Percentiles rank a stretch among this genome's conserved stretches.
phyloP scores from a whole-genome alignment of 2,797 vertebrate genomes.

The Fistularia commersonii region DNA sequence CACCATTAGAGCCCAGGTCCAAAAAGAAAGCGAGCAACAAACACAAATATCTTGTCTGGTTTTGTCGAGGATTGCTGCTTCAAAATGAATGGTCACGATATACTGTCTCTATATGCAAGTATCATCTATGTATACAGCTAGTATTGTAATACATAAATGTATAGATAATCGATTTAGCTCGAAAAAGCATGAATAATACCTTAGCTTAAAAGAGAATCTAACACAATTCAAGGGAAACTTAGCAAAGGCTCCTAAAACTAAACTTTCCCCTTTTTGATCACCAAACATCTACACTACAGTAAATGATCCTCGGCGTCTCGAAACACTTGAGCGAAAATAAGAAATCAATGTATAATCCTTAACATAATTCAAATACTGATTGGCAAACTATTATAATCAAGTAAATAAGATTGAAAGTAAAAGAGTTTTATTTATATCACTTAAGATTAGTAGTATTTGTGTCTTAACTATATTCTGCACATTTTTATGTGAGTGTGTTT shows the following conservation, averaged over 20 bases:
- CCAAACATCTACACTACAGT: conserved; percentile 73
- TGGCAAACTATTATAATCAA: conserved; percentile 72
- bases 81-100: conserved; percentile 71
- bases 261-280: conserved; percentile 61
- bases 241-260: conserved; percentile 71
- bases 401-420: conserved; percentile 73
- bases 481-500: conserved; percentile 62
- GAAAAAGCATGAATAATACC: conserved; percentile 70
- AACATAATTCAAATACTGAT: conserved; percentile 72
- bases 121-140: conserved; percentile 75
- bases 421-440: conserved; percentile 70
- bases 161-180: conserved; percentile 64
- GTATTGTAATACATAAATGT: conserved; percentile 74
- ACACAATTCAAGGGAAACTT: conserved; percentile 76
- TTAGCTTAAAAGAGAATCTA: conserved; percentile 74
- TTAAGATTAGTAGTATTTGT: conserved; percentile 71
- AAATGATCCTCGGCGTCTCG: conserved; percentile 60
- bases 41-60: conserved; percentile 43
- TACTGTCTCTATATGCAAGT: conserved; percentile 74
- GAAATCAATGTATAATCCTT: conserved; percentile 67
- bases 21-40: conserved; percentile 33
- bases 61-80: conserved; percentile 52
- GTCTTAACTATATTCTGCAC: conserved; percentile 74
- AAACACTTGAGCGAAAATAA: conserved; percentile 67
- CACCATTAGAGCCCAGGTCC: conserved; percentile 55